Percentiles rank a stretch among this genome's conserved stretches.
These are phyloP conservation scores for Cyanistes caeruleus DNA, from an alignment of 2,113 vertebrate genomes.

Conservation along the genomic window DNA sequence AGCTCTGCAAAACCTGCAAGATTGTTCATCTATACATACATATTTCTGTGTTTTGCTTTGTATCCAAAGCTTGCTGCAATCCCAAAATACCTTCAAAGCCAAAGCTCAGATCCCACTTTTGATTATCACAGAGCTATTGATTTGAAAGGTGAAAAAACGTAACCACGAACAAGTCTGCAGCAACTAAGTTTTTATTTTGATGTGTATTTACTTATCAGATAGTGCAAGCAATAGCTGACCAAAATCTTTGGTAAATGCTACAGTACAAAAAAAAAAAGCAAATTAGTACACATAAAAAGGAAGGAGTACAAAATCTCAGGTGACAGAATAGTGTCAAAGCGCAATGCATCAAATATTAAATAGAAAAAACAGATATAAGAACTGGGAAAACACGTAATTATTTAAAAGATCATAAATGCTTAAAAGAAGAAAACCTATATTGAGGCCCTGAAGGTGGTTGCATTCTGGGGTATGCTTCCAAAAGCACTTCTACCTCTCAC, in stretches of 20 bases:
- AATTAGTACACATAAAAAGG: not conserved
- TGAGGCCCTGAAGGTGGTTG: not conserved
- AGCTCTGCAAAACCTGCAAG: not conserved
- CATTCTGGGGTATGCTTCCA: not conserved
- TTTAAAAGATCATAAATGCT: not conserved
- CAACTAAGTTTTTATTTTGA: not conserved
- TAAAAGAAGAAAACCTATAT: not conserved
- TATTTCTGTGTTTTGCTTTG: not conserved
- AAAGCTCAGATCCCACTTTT: not conserved
- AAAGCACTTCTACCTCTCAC: not conserved
- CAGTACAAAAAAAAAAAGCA: not conserved
- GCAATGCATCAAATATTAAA: not conserved
- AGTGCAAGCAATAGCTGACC: not conserved
- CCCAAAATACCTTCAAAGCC: not conserved
- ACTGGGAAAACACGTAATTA: not conserved
- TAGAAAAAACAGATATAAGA: not conserved
- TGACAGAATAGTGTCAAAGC: not conserved
- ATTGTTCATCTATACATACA: rapidly evolving
- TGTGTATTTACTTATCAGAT: not conserved
- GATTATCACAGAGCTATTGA: not conserved
- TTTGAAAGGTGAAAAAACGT: not conserved
- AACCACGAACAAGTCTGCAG: not conserved
- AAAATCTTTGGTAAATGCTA: not conserved
- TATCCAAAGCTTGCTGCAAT: not conserved
- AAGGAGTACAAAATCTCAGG: not conserved